Percentiles rank a stretch among this genome's conserved stretches.
phyloP scores from a whole-genome alignment of 2,888 invertebrate species.

The Hyles lineata region DNA sequence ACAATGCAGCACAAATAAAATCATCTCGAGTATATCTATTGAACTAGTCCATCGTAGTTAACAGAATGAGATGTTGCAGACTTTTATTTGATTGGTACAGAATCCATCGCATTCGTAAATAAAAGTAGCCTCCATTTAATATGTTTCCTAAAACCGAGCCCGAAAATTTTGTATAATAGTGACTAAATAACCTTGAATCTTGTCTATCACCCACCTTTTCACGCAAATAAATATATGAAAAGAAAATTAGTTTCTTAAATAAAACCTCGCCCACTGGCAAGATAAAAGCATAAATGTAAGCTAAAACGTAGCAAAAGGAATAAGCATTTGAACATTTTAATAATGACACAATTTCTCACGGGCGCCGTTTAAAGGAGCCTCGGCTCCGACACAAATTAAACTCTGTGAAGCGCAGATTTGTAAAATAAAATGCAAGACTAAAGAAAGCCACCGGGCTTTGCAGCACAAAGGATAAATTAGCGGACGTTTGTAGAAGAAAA shows the following conservation, averaged over 20 bases:
- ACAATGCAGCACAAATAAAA: conserved; percentile 8
- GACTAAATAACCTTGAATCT: too few species aligned
- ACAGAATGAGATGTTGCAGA: too few species aligned
- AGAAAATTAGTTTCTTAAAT: neutral
- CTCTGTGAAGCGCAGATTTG: conserved; percentile 9
- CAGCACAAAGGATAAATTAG: conserved; percentile 16
- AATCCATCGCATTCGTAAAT: neutral
- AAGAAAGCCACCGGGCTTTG: conserved; percentile 7
- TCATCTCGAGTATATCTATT: neutral
- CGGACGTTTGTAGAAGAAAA: conserved; percentile 6
- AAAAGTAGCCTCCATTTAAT: neutral
- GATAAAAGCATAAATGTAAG: neutral
- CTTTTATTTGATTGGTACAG: too few species aligned
- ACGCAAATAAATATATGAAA: neutral
- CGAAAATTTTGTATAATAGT: too few species aligned
- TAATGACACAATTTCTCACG: conserved; percentile 5
- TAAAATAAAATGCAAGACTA: conserved; percentile 3
- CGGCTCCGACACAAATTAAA: neutral
- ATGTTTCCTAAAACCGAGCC: too few species aligned
- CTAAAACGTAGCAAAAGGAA: neutral
- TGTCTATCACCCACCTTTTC: too few species aligned
- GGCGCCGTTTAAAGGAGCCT: neutral
- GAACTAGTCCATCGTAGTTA: neutral
- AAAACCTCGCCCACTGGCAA: neutral
- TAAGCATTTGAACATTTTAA: neutral